Evolutionary conservation across 2,113 vertebrate species (phyloP), one percentile per base, ranked within the genome.

Genomic region (Pterocles gutturalis): DNA sequence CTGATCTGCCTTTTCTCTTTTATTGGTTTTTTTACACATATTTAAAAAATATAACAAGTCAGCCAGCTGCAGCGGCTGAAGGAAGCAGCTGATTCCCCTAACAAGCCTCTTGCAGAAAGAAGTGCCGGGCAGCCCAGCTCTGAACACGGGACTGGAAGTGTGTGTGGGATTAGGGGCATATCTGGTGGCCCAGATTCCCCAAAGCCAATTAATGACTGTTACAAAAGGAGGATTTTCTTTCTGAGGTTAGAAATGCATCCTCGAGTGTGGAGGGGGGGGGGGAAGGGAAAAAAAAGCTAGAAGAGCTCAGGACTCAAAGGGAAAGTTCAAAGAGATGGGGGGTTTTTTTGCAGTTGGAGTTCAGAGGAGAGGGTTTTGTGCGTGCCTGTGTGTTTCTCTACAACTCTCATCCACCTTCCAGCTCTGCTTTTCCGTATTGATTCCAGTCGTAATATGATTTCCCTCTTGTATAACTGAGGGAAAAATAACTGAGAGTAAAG

Each of bases 211-310:
- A 95, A 82, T 79, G 57, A 58, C 64, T 82, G 51, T 60, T 89
- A 91, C 53, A 93, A 93, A 87, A 84, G 29, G 33, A 53, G 41
- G 65, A 91, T 91, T 96, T 96, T 91, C 73, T 81, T 90, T 91
- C 72, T 91, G 71, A 89, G 69, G 69, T 79, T 87, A 78, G 45
- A 97, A 95, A 90, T 78, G 31, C 48, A 49, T 79, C 72, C 77
- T 65, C 87, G 51, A 90, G 60, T 51, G 61, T 64, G 29, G 66
- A 45, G 62, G 16, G 55, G 31, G 18, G 9, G 3, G 2, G 2
- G 15, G 8, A 6, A 8, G 17, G 31, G 12, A 25, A 19, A 15
- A 69, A 58, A 83, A 64, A 21, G 11, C 14, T 62, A 41, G 71
- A 77, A 61, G 21, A 58, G 71, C 71, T 88, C 58, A 62, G 38